Percentiles rank a stretch among this genome's conserved stretches.
Evolutionary conservation across 2,113 vertebrate species (phyloP).

Genomic region (Probosciger aterrimus): DNA sequence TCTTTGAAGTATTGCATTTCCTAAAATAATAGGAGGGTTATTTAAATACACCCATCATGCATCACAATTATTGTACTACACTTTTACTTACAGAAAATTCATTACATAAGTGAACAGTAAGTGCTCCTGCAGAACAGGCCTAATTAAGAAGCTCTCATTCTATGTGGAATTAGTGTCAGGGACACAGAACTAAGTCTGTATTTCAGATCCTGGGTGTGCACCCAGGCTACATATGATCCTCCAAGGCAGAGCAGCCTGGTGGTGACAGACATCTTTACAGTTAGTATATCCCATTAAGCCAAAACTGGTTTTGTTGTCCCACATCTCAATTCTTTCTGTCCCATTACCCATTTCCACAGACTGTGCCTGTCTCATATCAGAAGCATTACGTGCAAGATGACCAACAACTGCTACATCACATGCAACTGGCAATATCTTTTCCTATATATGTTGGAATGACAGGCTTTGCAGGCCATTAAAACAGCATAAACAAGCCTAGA

Average conservation of each 20-base stretch:
- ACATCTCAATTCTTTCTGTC: not conserved
- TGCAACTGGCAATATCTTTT: not conserved
- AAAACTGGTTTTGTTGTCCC: not conserved
- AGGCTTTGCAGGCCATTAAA: not conserved
- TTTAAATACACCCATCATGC: conserved; percentile 39
- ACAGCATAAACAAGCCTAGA: not conserved
- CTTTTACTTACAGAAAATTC: conserved; percentile 39
- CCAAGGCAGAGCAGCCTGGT: not conserved
- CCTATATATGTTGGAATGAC: not conserved
- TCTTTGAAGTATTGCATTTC: conserved; percentile 57
- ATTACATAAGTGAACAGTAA: conserved; percentile 15
- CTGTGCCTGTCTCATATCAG: not conserved
- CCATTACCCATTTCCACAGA: not conserved
- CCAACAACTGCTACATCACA: not conserved
- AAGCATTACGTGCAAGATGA: not conserved
- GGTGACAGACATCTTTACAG: not conserved
- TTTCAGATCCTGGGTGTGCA: not conserved
- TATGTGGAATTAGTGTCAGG: not conserved
- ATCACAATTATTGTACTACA: conserved; percentile 48
- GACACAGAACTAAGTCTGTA: not conserved
- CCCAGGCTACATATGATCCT: not conserved
- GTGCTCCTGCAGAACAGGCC: not conserved
- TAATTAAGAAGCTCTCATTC: not conserved
- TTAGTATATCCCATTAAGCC: not conserved
- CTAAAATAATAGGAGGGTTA: conserved; percentile 52